These are phyloP conservation scores for Drosophila parthenogenetica DNA, from an alignment of 2,888 invertebrate genomes.

Conservation along the genomic window DNA sequence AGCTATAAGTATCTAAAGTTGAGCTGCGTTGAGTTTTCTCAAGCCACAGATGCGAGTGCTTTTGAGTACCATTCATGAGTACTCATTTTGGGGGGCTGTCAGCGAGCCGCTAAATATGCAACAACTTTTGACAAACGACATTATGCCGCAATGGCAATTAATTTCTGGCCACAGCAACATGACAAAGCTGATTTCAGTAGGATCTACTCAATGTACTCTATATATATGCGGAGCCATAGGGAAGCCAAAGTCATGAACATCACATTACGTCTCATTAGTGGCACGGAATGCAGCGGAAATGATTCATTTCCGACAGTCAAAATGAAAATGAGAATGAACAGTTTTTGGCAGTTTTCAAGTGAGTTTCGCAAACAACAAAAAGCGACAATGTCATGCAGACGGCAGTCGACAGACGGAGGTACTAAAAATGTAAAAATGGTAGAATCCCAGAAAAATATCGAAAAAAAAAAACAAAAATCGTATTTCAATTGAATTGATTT, in stretches of 20 bases:
- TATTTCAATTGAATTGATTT: constrained; percentile 81
- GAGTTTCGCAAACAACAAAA: constrained; percentile 52
- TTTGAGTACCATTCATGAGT: constrained; percentile 9
- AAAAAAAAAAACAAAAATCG: constrained; percentile 45
- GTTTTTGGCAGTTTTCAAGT: constrained; percentile 70
- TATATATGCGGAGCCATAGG: background rate
- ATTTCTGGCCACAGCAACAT: constrained; percentile 54
- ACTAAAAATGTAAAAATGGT: constrained; percentile 1
- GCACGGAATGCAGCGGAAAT: constrained; percentile 65
- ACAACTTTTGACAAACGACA: constrained; percentile 76
- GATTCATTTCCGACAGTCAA: constrained; percentile 71
- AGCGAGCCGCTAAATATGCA: constrained; percentile 67
- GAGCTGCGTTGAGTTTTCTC: constrained; percentile 20
- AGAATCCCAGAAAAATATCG: constrained; percentile 11
- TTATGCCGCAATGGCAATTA: constrained; percentile 69
- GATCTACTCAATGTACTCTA: constrained; percentile 1
- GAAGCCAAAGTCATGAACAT: constrained; percentile 63
- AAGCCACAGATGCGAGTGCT: constrained; percentile 10
- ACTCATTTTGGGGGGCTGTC: constrained; percentile 45
- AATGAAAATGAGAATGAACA: constrained; percentile 60
- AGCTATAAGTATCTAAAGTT: constrained; percentile 73
- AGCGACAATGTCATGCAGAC: constrained; percentile 48
- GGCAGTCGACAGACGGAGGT: constrained; percentile 1
- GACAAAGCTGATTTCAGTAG: constrained; percentile 52
- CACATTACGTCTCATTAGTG: constrained; percentile 78